Evolutionary conservation across 2,888 invertebrate genomes (phyloP), one percentile per base, ranked within the genome.

Genomic region (Tetanocera ferruginea): DNA sequence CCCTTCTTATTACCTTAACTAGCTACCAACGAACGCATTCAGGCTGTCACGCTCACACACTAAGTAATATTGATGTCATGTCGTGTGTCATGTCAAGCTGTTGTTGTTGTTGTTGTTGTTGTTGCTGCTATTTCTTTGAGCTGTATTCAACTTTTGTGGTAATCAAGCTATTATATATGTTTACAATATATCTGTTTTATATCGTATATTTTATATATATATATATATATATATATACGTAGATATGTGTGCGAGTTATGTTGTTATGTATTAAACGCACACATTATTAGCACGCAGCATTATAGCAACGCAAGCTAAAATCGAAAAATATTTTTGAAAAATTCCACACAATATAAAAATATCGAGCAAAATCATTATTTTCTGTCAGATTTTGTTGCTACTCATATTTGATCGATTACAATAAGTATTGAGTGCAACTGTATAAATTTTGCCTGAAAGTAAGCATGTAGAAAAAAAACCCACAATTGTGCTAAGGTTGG

Each of bases 21-120:
- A n/a, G n/a, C 52, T 14, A 3, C 52, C 3, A 4, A 3, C 52
- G 4, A 2, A 11, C 57, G 5, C 23, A 23, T 25, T 60, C 57
- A 23, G 0, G n/a, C 57, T 19, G 25, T 60, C 57, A 23, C 25
- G 25, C 14, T 19, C 57, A 23, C 57, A 23, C 57, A 23, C 57
- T 28, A 28, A 23, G 43, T 43, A 43, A 43, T 43, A 72, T 72
- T 55, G 55, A n/a, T 72, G 72, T 43, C 72, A 72, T 60, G 57
- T 60, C 25, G 57, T 60, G 57, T 60, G 28, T 60, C 57, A 72
- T 17, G 72, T 72, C 37, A 19, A 52, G 34, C n/a, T 71, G 31
- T 19, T 55, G 70, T 34, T 52, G 55, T 9, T 34, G 25, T 5
- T 28, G 6, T 17, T 28, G n/a, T 31, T 52, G 9, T n/a, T 55